phyloP scores from a whole-genome alignment of 2,113 vertebrate genomes.

The human region GRCh38 chr1:23860501-23861000 shows the following conservation, averaged over 20 bases:
- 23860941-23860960: not conserved
- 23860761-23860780: not conserved
- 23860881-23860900: not conserved
- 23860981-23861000: not conserved
- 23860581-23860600: too few relatives aligned
- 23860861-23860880: not conserved
- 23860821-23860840: not conserved
- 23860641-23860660: not conserved
- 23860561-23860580: too few relatives aligned
- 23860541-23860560: too few relatives aligned
- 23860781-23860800: not conserved
- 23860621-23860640: too few relatives aligned
- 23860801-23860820: not conserved
- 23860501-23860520: too few relatives aligned
- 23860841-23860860: not conserved
- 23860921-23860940: not conserved
- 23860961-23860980: not conserved
- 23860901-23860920: not conserved
- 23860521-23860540: too few relatives aligned
- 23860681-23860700: not conserved
- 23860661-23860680: not conserved
- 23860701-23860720: not conserved
- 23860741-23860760: not conserved
- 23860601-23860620: too few relatives aligned
- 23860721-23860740: not conserved